Base-by-base conservation (phyloP, 2,888 invertebrate species). In the Euplexia lucipara region DNA sequence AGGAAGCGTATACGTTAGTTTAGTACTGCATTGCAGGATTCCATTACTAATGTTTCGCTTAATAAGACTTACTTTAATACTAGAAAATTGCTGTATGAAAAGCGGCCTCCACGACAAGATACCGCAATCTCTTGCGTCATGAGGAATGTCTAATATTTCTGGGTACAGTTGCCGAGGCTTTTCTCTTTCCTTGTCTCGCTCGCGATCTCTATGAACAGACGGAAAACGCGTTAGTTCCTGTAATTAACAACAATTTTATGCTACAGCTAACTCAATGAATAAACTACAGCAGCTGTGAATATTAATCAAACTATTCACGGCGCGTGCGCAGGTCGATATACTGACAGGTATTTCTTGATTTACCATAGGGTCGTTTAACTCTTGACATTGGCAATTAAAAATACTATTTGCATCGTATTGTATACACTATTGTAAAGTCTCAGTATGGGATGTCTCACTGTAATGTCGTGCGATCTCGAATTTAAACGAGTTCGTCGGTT, bases 11-110 rank as follows among this genome's bases (percentile, higher is more conserved):
- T 14, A 26, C 2, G 26, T 3, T 45, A 72, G 68, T 70, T 47
- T 58, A 10, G 53, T 49, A 7, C 30, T 48, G 34, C 14, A 16
- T 20, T 44, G 14, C 10, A 16, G 47, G 39, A 6, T 12, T 10
- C 18, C 32, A 5, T 16, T 39, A 16, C 12, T 22, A 16, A 39
- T 37, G 4, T 39, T 10, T 47, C 7, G 10, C 10, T 16, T 22
- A 22, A 34, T 14, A 20, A n/a, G 18, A 64, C 93, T 88, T 91
- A 97, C 97, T 96, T 98, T 98, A 90, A 99, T 98, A 93, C 98
- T 97, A 90, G 98, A 98, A 95, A 98, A 98, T 90, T 96, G 96
- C 94, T 98, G 98, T 86, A 99, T 96, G 91, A 97, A 97, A 83
- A 96, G 96, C 85, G 99, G 98, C 86, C 98, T 97, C 96, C 98